Conservation (phyloP, 35 echinoderm and acorn worm species). For the Chiridota heheva region DNA sequence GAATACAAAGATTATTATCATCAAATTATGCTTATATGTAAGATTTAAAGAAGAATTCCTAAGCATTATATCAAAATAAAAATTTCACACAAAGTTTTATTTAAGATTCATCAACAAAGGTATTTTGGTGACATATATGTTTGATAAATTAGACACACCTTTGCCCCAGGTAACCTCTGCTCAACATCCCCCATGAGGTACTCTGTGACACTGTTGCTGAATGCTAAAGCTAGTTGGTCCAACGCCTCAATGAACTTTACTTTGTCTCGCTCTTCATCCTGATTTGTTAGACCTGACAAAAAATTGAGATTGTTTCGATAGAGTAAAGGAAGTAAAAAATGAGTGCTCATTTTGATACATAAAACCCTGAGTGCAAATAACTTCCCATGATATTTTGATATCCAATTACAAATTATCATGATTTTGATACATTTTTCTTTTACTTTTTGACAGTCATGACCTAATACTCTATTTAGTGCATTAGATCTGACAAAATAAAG, state of each 20-base stretch:
- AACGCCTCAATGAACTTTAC: constrained; percentile 71
- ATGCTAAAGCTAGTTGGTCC: constrained; percentile 85
- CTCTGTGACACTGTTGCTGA: constrained; percentile 95
- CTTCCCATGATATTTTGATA: neutral
- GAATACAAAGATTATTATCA: no score
- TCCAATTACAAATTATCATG: no score
- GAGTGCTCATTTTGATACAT: neutral
- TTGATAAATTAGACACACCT: constrained; percentile 42
- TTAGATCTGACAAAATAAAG: no score
- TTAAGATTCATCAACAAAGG: neutral
- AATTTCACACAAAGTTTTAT: neutral
- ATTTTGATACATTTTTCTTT: no score
- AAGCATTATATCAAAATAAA: neutral
- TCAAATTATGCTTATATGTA: no score
- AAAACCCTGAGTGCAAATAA: neutral
- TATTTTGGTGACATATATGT: neutral
- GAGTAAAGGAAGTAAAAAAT: neutral
- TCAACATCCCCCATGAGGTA: constrained; percentile 96
- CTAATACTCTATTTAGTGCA: no score
- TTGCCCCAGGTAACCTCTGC: constrained; percentile 68
- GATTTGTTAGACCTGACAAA: constrained; percentile 50
- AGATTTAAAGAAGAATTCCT: no score
- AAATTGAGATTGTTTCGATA: neutral
- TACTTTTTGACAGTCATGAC: no score
- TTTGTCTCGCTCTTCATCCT: constrained; percentile 65